phyloP scores from a whole-genome alignment of 2,113 vertebrate species.

The Ptyas mucosa region DNA sequence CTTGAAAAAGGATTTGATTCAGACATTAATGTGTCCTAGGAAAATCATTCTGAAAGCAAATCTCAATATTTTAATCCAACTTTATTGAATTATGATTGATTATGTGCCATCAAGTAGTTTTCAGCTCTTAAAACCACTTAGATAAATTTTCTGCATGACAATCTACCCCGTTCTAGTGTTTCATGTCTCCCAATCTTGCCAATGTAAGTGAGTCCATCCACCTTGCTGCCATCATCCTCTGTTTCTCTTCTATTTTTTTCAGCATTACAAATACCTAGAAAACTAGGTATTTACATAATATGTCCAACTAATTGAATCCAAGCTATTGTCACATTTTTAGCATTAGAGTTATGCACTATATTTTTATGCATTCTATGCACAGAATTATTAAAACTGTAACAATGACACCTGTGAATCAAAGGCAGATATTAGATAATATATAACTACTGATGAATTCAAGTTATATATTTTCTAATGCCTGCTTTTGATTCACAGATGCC shows the following conservation, averaged over 20 bases:
- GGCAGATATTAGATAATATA: background rate
- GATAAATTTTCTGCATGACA: background rate
- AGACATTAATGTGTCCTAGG: background rate
- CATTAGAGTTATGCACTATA: background rate
- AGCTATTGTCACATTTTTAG: background rate
- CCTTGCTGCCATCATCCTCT: background rate
- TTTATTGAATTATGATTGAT: background rate
- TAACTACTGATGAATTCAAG: background rate
- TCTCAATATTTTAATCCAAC: background rate
- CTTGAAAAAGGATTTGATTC: background rate
- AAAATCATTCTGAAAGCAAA: background rate
- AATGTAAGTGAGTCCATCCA: background rate
- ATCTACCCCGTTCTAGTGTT: background rate
- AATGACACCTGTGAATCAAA: background rate
- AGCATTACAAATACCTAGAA: background rate
- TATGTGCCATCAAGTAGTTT: background rate
- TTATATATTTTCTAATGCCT: background rate
- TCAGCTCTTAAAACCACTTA: background rate
- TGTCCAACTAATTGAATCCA: background rate
- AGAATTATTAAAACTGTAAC: background rate
- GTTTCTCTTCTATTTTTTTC: background rate
- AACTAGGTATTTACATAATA: background rate
- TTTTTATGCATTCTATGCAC: background rate
- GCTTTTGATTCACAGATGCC: background rate
- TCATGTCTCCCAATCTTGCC: background rate